Evolutionary conservation across 2,113 vertebrate genomes (phyloP).

Genomic region (Calyptommatus sinebrachiatus): DNA sequence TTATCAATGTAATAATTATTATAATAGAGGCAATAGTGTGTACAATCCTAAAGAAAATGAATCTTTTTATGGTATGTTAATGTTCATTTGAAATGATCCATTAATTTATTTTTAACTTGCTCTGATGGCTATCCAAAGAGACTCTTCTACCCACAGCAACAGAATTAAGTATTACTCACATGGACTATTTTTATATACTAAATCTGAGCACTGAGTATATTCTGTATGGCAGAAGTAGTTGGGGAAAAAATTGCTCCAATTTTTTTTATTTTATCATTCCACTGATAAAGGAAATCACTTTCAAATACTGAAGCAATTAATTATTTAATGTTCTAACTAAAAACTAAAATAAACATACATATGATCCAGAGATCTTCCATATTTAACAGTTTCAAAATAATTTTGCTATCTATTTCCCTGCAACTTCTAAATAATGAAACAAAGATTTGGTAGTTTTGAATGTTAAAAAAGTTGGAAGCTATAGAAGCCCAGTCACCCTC

Average conservation of each 20-base stretch:
- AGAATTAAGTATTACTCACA: slow-evolving; percentile 38
- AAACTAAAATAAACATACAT: slow-evolving; percentile 24
- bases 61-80: slow-evolving; percentile 15
- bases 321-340: slow-evolving; percentile 35
- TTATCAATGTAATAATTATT: slow-evolving; percentile 30
- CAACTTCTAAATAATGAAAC: neutral
- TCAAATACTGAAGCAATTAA: slow-evolving; percentile 37
- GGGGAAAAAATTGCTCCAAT: slow-evolving; percentile 44
- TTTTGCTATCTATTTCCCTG: slow-evolving; percentile 6
- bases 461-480: neutral
- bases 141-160: slow-evolving; percentile 30
- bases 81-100: slow-evolving; percentile 37
- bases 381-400: slow-evolving; percentile 27
- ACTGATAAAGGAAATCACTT: slow-evolving; percentile 43
- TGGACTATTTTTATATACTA: slow-evolving; percentile 29
- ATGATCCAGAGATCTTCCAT: slow-evolving; percentile 34
- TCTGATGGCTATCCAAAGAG: slow-evolving; percentile 45
- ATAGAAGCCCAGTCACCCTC: too few relatives aligned
- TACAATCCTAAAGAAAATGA: slow-evolving; percentile 47
- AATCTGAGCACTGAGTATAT: slow-evolving; percentile 33
- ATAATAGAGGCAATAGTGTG: slow-evolving; percentile 19
- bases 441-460: neutral
- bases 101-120: slow-evolving; percentile 42
- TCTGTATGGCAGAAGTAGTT: slow-evolving; percentile 24
- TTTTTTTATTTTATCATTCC: slow-evolving; percentile 47